Percentiles rank a stretch among this genome's conserved stretches.
phyloP scores from a whole-genome alignment of 2,113 vertebrate genomes.

The Macaca nemestrina region DNA sequence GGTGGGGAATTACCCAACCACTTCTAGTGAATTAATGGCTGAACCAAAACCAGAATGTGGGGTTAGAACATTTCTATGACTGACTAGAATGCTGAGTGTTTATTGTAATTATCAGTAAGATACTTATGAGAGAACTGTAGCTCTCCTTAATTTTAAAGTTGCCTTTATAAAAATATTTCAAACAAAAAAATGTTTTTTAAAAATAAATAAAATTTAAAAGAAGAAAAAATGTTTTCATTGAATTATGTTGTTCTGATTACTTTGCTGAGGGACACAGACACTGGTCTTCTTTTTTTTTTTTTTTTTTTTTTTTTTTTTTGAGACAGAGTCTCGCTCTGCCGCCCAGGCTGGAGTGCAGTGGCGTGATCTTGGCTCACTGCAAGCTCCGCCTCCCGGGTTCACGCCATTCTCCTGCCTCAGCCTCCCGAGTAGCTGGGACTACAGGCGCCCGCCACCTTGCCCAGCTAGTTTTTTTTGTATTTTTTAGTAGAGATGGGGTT shows the following conservation, averaged over 20 bases:
- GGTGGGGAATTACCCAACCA: not conserved
- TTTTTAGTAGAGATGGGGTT: no score
- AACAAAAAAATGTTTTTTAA: not conserved
- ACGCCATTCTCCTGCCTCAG: no score
- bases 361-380: no score
- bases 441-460: no score
- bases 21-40: not conserved
- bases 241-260: not conserved
- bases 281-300: not conserved
- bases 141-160: not conserved
- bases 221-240: not conserved
- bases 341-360: no score
- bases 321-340: no score
- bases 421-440: no score
- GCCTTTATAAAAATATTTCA: not conserved
- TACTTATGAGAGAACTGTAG: not conserved
- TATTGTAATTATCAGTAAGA: not conserved
- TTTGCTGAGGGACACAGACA: not conserved
- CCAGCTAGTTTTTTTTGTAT: no score
- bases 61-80: not conserved
- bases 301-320: no score
- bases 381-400: no score
- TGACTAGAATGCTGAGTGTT: not conserved
- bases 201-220: no score
- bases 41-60: not conserved